A percentile compares a stretch with the other conserved stretches of the same genome.
phyloP scores from a whole-genome alignment of 2,888 invertebrate species.

The Pomacea canaliculata region DNA sequence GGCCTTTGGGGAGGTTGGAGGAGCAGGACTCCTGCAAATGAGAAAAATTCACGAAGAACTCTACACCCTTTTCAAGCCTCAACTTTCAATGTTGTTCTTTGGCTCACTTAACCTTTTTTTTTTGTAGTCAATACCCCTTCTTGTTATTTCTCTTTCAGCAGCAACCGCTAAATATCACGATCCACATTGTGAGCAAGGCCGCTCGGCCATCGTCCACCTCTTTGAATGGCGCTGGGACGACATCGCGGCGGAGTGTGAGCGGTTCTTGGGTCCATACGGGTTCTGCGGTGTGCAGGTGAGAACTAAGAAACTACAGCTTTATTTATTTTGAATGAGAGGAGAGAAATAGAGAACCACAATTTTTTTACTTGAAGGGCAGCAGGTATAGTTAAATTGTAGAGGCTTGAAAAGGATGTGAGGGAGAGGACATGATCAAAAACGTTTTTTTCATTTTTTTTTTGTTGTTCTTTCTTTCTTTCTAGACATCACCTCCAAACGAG shows the following conservation, averaged over 20 bases:
- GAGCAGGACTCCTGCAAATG: too few relatives aligned
- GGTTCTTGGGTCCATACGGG: slow-evolving; percentile 61
- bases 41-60: too few relatives aligned
- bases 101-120: too few relatives aligned
- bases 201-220: slow-evolving; percentile 63
- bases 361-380: too few relatives aligned
- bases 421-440: background rate
- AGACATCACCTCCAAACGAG: slow-evolving; percentile 64
- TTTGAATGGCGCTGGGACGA: slow-evolving; percentile 68
- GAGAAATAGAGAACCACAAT: too few relatives aligned
- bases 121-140: too few relatives aligned
- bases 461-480: background rate
- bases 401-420: background rate
- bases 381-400: too few relatives aligned
- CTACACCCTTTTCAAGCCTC: too few relatives aligned
- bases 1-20: too few relatives aligned
- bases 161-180: slow-evolving; percentile 39
- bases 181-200: slow-evolving; percentile 56
- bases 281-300: slow-evolving; percentile 65
- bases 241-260: slow-evolving; percentile 64
- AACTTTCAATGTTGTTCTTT: too few relatives aligned
- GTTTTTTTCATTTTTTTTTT: background rate
- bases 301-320: background rate
- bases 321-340: too few relatives aligned
- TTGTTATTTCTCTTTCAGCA: background rate